Evolutionary conservation across 2,797 vertebrate genomes (phyloP), one percentile per base, ranked within the genome.

Genomic region (Parotocinclus haroldoi): DNA sequence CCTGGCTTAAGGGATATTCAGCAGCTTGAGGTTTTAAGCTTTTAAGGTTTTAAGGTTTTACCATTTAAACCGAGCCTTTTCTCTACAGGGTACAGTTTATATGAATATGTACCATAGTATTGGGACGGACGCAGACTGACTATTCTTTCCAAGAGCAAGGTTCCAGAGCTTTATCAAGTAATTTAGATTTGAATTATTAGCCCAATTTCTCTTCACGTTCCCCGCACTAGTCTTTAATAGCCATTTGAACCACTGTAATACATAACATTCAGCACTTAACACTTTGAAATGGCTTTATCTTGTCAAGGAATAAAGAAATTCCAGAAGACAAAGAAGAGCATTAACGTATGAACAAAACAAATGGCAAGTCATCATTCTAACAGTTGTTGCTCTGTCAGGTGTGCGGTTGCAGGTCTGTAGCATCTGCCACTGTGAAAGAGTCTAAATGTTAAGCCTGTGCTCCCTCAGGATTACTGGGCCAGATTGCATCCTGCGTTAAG

Each of bases 251-350:
- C 40, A 46, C 68, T 64, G 61, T 79, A 78, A 84, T 83, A 83
- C 83, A 86, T 88, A 81, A 82, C 77, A 62, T 73, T 82, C 84
- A 84, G 82, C 81, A 79, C 78, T 72, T 83, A 67, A 87, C 81
- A 82, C 66, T 76, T 78, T 80, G 71, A 75, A 79, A 64, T 66
- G 66, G 64, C 61, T 68, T 61, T 73, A 81, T 72, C 48, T 79
- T 74, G 56, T 74, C 53, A 52, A 74, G 52, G 74, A 80, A 66
- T 53, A 63, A 69, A 64, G 58, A 73, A 80, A 80, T 80, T 76
- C 66, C 50, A 69, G 69, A 63, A 79, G 75, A 76, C 45, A 74
- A 79, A 73, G 76, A 74, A 80, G 79, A 72, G 38, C 73, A 77
- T 79, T 76, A 78, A 61, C 46, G 71, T 52, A 63, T 61, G 42